Base-by-base conservation (phyloP, 2,797 vertebrate genomes). In the Bovichtus variegatus region DNA sequence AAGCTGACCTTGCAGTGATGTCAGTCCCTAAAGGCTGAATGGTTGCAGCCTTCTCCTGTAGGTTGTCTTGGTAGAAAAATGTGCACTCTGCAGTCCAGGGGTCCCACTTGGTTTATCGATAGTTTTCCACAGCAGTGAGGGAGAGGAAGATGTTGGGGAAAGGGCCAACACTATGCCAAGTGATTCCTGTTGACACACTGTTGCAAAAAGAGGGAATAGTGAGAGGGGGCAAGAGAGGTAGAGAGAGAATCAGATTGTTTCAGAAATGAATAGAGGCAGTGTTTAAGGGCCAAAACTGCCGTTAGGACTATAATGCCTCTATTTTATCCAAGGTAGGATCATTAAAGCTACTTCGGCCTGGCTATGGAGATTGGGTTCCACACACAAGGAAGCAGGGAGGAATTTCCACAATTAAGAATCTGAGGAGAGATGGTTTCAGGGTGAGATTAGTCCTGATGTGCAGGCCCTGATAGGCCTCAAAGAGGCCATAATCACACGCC, bases 201-300 rank as follows among this genome's bases (percentile, higher is more conserved):
- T 59, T 74, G 59, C 75, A 72, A 61, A 84, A 84, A 78, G 70
- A 82, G 73, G 75, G 78, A 76, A 60, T 36, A 51, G 82, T 47
- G 74, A 91, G 79, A 83, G 59, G 74, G 78, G 76, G 83, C 71
- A 63, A 51, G 85, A 78, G 80, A 87, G 78, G 83, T 46, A 87
- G 83, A 83, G 83, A 83, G 82, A 83, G 90, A 90, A 91, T 91
- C 87, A 80, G 93, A 91, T 94, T 87, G 90, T 91, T 90, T 90
- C 64, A 72, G 76, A 90, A 82, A 95, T 94, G 94, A 96, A 96
- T 94, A 40, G 93, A 85, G 84, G 80, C 91, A 92, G 93, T 96
- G 95, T 95, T 90, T 88, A 53, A 62, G 84, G 80, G 94, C 93
- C 94, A 94, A 89, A 87, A 80, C 68, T 78, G 74, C 90, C 65